Evolutionary conservation across 2,797 vertebrate genomes (phyloP).

Genomic region (Pseudochirops cupreus): DNA sequence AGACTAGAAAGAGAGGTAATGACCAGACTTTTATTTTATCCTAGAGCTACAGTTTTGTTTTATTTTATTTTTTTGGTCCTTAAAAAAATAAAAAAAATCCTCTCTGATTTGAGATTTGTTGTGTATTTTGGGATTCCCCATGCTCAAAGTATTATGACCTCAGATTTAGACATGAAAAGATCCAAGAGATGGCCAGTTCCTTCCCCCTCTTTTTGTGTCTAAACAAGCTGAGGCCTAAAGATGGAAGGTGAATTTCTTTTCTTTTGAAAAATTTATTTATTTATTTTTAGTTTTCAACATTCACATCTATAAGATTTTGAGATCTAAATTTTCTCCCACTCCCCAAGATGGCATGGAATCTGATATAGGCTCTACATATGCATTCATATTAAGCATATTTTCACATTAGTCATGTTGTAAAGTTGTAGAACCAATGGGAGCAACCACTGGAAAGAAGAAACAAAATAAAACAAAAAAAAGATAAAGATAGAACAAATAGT

Average conservation of each 20-base stretch:
- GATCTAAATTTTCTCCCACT: no score
- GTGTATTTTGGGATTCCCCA: constrained; percentile 13
- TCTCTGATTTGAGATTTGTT: constrained; percentile 13
- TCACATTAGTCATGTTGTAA: no score
- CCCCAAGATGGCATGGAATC: no score
- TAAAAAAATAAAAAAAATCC: not conserved
- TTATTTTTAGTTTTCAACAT: no score
- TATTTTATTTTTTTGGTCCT: not conserved
- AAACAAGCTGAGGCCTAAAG: not conserved
- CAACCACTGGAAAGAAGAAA: no score
- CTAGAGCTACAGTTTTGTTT: not conserved
- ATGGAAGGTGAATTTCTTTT: not conserved
- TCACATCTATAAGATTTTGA: no score
- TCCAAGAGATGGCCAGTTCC: not conserved
- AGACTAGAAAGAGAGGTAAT: not conserved
- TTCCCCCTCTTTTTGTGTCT: not conserved
- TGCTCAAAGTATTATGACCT: not conserved
- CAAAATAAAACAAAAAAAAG: no score
- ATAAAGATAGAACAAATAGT: no score
- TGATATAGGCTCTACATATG: no score
- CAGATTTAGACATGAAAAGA: not conserved
- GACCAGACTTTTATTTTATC: not conserved
- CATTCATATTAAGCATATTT: no score
- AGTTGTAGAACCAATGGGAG: no score
- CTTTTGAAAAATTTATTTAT: no score